phyloP scores from a whole-genome alignment of 2,113 vertebrate genomes.

The Vidua macroura region DNA sequence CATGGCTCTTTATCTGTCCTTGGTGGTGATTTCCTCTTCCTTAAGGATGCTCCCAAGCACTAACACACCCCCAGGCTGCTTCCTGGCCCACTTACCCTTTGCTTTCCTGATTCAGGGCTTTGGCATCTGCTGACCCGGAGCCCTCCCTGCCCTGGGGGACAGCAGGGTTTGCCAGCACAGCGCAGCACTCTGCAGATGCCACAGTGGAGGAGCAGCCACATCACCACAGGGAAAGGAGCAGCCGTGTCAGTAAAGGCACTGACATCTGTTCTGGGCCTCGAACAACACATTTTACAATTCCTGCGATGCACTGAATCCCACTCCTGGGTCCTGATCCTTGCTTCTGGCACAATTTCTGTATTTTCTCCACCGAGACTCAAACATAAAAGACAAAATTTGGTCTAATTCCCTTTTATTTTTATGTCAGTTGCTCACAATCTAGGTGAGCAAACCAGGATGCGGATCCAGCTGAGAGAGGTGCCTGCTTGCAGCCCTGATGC shows the following conservation, averaged over 20 bases:
- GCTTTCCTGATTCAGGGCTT: not conserved
- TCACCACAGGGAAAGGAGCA: not conserved
- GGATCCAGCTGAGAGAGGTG: not conserved
- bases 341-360: not conserved
- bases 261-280: not conserved
- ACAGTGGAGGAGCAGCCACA: not conserved
- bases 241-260: not conserved
- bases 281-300: not conserved
- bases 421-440: not conserved
- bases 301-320: not conserved
- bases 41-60: not conserved
- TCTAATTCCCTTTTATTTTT: not conserved
- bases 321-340: not conserved
- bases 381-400: not conserved
- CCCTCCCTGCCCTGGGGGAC: not conserved
- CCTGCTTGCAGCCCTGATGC: not conserved
- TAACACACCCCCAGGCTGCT: not conserved
- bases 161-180: not conserved
- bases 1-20: not conserved
- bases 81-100: not conserved
- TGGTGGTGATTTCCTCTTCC: not conserved
- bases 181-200: not conserved
- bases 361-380: not conserved
- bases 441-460: not conserved
- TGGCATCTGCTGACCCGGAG: not conserved